Evolutionary conservation across 2,113 vertebrate species (phyloP), one percentile per base, ranked within the genome.

Genomic region (Nothobranchius furzeri): DNA sequence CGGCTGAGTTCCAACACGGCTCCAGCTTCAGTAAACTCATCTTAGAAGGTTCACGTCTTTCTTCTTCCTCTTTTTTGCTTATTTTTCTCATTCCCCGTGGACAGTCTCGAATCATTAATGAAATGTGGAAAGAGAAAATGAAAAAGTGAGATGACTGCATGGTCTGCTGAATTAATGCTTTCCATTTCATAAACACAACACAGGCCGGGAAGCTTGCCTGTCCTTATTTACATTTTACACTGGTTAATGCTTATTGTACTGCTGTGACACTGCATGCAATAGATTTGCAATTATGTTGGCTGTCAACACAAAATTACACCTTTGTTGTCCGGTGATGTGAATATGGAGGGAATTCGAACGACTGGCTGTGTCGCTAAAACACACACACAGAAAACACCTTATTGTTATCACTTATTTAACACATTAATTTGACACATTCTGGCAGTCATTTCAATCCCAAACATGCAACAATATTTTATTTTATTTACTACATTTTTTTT

Each of bases 131-230:
- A 51, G 75, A 64, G 54, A 70, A 78, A 77, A 81, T 68, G 47
- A 73, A 75, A 84, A 79, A 63, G 14, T 50, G 48, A 51, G 58
- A 68, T 71, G 75, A 77, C 56, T 65, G 69, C 65, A 78, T 68
- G 51, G 72, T 66, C 68, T 56, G 60, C 67, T 70, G 77, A 83
- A 78, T 81, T 70, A 83, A 83, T 83, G 80, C 65, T 70, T 76
- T 60, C 71, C 64, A 54, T 77, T 74, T 61, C 60, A 65, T 71
- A 68, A 74, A 70, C 70, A 79, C 52, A 58, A 77, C 57, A 76
- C 64, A 35, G 60, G 64, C 40, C 24, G 12, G 47, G 24, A 64
- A 13, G 62, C 64, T 64, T 43, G 67, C 50, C 55, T 25, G 36
- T 75, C 63, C 49, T 56, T 54, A 69, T 68, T 68, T 51, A 58